Evolutionary conservation across 1,140 invertebrate species (phyloP).

Genomic region (Varroa destructor): DNA sequence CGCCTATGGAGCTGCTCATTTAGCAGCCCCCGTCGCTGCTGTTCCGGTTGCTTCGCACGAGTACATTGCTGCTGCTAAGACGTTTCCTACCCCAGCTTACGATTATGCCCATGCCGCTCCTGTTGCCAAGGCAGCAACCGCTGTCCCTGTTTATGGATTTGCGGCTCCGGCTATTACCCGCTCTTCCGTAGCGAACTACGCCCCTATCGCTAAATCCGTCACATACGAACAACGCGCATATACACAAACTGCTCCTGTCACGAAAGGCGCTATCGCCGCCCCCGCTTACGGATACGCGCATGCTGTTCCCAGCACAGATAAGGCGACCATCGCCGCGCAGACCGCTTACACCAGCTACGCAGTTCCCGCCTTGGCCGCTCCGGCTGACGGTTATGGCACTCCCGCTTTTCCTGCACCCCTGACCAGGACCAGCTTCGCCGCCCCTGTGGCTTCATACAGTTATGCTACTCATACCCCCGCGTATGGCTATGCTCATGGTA

Average conservation of each 20-base stretch:
- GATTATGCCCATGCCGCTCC: not conserved
- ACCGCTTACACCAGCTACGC: not conserved
- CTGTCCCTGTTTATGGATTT: not conserved
- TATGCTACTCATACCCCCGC: conserved; percentile 6
- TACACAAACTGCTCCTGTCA: not conserved
- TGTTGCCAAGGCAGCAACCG: not conserved
- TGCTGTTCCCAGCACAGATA: not conserved
- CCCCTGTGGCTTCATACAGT: conserved; percentile 4
- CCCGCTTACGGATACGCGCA: conserved; percentile 6
- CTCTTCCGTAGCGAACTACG: not conserved
- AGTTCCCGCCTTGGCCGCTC: not conserved
- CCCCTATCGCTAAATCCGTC: conserved; percentile 12
- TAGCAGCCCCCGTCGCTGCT: not conserved
- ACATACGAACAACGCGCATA: conserved; percentile 14
- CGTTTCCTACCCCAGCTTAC: not conserved
- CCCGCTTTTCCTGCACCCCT: not conserved
- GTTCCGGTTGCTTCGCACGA: not conserved
- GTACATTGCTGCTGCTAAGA: not conserved
- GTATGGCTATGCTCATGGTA: not conserved
- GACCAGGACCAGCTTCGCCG: not conserved
- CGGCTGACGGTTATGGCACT: not conserved
- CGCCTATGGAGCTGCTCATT: not conserved
- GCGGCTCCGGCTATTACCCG: not conserved
- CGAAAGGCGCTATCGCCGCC: conserved; percentile 10
- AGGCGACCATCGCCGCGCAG: not conserved